Percentiles rank a stretch among this genome's conserved stretches.
Evolutionary conservation across 2,888 invertebrate genomes (phyloP).

Genomic region (Acanthoscelides obtectus): DNA sequence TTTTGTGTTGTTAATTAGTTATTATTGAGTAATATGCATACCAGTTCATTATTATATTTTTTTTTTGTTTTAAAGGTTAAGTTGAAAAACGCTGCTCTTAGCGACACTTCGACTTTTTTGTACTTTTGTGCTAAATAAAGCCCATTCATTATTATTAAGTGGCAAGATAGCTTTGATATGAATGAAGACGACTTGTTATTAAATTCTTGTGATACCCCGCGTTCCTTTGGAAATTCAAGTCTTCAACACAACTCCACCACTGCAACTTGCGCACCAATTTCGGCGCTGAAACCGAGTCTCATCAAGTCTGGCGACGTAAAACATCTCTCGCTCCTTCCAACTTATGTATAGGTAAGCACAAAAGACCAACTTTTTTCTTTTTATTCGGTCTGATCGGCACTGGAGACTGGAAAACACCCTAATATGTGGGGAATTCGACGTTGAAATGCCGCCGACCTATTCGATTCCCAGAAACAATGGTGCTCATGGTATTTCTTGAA

Average conservation of each 20-base stretch:
- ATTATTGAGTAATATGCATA: too few relatives aligned
- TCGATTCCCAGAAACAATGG: constrained; percentile 29
- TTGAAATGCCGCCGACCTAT: constrained; percentile 20
- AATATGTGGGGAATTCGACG: constrained; percentile 27
- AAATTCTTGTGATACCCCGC: too few relatives aligned
- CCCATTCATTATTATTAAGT: too few relatives aligned
- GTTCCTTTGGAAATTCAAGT: too few relatives aligned
- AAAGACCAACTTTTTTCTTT: constrained; percentile 21
- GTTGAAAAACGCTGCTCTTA: too few relatives aligned
- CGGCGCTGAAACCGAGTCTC: neutral
- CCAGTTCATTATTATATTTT: too few relatives aligned
- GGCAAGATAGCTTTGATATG: too few relatives aligned
- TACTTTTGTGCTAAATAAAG: too few relatives aligned
- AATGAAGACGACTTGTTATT: too few relatives aligned
- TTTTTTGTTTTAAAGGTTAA: too few relatives aligned
- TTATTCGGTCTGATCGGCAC: constrained; percentile 20
- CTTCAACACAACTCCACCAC: neutral
- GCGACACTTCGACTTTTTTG: too few relatives aligned
- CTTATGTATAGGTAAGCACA: constrained; percentile 6
- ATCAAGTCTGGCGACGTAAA: neutral
- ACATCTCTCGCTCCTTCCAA: neutral
- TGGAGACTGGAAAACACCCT: constrained; percentile 25
- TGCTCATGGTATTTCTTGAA: constrained; percentile 24
- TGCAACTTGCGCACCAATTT: neutral
- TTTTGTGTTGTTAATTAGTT: too few relatives aligned